phyloP scores from a whole-genome alignment of 2,797 vertebrate genomes.

The Crocodylus rhombifer region DNA sequence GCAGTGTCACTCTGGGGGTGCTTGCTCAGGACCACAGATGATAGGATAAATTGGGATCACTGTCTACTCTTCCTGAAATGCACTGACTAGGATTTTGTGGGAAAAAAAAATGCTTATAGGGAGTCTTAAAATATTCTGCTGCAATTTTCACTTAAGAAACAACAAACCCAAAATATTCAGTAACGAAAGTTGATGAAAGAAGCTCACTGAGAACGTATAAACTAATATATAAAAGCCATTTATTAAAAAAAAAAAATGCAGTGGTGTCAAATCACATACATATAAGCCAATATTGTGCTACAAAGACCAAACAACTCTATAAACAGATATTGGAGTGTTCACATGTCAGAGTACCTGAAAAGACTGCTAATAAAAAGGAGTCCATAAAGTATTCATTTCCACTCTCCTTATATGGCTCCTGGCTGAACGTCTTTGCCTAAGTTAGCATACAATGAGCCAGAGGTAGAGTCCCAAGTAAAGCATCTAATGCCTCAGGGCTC shows the following conservation, averaged over 20 bases:
- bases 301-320: slow-evolving; percentile 78
- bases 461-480: slow-evolving; percentile 82
- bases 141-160: slow-evolving; percentile 25
- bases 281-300: slow-evolving; percentile 82
- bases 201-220: slow-evolving; percentile 13
- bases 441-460: slow-evolving; percentile 77
- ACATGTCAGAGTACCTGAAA: slow-evolving; percentile 84
- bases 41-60: too few relatives aligned
- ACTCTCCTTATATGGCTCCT: slow-evolving; percentile 76
- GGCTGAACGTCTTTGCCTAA: slow-evolving; percentile 80
- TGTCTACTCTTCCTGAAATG: not conserved
- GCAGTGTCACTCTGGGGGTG: too few relatives aligned
- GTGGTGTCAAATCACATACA: slow-evolving; percentile 86
- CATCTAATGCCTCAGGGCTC: slow-evolving; percentile 83
- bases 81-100: not conserved
- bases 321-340: slow-evolving; percentile 80
- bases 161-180: not conserved
- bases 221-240: slow-evolving; percentile 87
- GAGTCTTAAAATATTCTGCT: not conserved
- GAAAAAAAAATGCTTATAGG: not conserved
- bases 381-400: slow-evolving; percentile 72
- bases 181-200: not conserved
- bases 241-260: slow-evolving; percentile 86
- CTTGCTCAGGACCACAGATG: too few relatives aligned
- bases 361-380: slow-evolving; percentile 84